A percentile compares a stretch with the other conserved stretches of the same genome.
phyloP scores from a whole-genome alignment of 53 echinoderm and acorn worm genomes.

The Astropecten irregularis region DNA sequence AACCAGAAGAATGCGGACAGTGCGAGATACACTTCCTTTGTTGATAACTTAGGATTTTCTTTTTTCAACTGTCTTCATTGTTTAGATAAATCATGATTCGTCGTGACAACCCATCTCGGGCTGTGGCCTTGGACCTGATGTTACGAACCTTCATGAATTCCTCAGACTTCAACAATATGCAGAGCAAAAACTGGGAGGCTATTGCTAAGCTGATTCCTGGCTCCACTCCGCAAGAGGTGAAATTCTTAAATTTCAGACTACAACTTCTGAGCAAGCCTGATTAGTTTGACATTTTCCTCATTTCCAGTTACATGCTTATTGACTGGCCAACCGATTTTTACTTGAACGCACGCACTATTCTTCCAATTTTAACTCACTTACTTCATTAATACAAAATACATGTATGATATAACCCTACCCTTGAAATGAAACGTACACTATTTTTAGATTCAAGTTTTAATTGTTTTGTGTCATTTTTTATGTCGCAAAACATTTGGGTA shows the following conservation, averaged over 20 bases:
- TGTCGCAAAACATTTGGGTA: too few relatives aligned
- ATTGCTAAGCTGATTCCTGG: conserved; percentile 94
- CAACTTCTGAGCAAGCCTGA: not conserved
- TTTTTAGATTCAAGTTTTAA: too few relatives aligned
- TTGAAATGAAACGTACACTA: too few relatives aligned
- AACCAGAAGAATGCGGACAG: too few relatives aligned
- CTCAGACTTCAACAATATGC: conserved; percentile 95
- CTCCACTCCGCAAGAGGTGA: conserved; percentile 79
- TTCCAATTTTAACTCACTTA: too few relatives aligned
- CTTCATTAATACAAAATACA: too few relatives aligned
- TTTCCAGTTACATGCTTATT: too few relatives aligned
- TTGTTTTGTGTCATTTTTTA: too few relatives aligned
- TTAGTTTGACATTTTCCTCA: not conserved
- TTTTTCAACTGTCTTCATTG: not conserved
- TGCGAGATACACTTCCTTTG: not conserved
- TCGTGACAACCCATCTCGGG: conserved; percentile 82
- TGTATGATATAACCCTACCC: too few relatives aligned
- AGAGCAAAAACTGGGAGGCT: conserved; percentile 97
- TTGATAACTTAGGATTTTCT: not conserved
- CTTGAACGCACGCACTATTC: too few relatives aligned
- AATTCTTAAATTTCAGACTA: too few relatives aligned
- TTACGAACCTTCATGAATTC: conserved; percentile 98
- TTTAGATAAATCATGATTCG: conserved; percentile 62
- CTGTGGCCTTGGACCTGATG: conserved; percentile 90
- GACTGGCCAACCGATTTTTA: too few relatives aligned